Percentiles rank a stretch among this genome's conserved stretches.
phyloP scores from a whole-genome alignment of 1,140 invertebrate genomes.

The Asbolus verrucosus region DNA sequence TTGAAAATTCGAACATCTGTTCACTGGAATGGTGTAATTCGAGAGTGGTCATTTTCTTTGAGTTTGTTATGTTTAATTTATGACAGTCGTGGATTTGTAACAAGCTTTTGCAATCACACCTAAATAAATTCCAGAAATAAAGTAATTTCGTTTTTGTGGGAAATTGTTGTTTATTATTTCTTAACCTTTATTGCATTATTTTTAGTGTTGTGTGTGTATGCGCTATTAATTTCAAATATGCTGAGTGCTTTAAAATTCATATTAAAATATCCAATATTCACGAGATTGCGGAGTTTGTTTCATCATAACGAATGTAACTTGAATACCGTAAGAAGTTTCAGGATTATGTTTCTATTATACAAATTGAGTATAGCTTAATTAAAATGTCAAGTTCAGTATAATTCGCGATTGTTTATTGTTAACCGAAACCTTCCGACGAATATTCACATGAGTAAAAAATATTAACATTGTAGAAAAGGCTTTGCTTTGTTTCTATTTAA shows the following conservation, averaged over 20 bases:
- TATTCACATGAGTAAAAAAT: too few relatives aligned
- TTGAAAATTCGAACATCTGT: constrained; percentile 38
- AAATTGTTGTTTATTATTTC: constrained; percentile 30
- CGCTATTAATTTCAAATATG: neutral
- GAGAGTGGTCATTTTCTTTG: neutral
- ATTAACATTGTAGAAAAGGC: too few relatives aligned
- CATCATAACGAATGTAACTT: too few relatives aligned
- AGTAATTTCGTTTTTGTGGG: constrained; percentile 24
- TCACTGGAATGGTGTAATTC: constrained; percentile 8
- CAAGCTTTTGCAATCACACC: constrained; percentile 10
- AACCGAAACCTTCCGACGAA: too few relatives aligned
- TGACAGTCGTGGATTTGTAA: constrained; percentile 19
- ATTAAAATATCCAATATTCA: neutral
- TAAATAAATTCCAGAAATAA: constrained; percentile 29
- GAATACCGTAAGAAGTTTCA: too few relatives aligned
- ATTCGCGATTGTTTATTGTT: too few relatives aligned
- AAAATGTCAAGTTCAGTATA: too few relatives aligned
- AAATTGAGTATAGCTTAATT: too few relatives aligned
- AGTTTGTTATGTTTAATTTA: constrained; percentile 35
- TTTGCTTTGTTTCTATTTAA: too few relatives aligned
- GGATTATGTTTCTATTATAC: too few relatives aligned
- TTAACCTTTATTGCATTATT: constrained; percentile 2
- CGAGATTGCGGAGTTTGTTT: neutral
- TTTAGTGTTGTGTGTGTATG: neutral
- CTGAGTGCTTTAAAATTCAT: neutral